Evolutionary conservation across 2,113 vertebrate genomes (phyloP).

Genomic region (Accipiter cooperii): DNA sequence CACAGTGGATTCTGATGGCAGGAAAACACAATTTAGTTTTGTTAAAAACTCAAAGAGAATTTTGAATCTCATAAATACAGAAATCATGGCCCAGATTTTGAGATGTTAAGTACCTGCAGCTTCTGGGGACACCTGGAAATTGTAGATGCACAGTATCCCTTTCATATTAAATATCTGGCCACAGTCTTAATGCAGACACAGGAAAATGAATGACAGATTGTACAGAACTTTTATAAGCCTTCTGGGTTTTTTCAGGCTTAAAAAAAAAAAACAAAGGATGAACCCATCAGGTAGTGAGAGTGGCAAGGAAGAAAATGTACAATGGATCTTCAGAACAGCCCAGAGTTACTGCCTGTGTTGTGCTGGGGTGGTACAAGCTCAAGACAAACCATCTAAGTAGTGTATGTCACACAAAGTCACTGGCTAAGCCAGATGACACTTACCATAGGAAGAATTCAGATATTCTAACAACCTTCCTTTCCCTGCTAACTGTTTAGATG

Average conservation of each 20-base stretch:
- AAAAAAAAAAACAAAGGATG: not conserved
- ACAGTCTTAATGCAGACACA: not conserved
- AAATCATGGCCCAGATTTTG: not conserved
- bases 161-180: not conserved
- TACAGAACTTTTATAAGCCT: not conserved
- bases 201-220: not conserved
- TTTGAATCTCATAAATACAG: constrained; percentile 11
- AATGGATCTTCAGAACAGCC: not conserved
- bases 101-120: not conserved
- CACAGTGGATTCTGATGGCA: constrained; percentile 40
- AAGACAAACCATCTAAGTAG: not conserved
- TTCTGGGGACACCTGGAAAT: not conserved
- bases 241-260: not conserved
- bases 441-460: not conserved
- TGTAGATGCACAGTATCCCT: not conserved
- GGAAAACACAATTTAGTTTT: constrained; percentile 56
- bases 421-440: not conserved
- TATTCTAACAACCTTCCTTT: not conserved
- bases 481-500: not conserved
- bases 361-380: not conserved
- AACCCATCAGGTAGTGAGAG: not conserved
- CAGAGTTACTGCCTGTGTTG: not conserved
- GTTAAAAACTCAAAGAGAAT: constrained; percentile 36
- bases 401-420: not conserved
- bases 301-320: not conserved